A percentile compares a stretch with the other conserved stretches of the same genome.
Conservation (phyloP, 2,113 vertebrate genomes). For the Danionella cerebrum region DNA sequence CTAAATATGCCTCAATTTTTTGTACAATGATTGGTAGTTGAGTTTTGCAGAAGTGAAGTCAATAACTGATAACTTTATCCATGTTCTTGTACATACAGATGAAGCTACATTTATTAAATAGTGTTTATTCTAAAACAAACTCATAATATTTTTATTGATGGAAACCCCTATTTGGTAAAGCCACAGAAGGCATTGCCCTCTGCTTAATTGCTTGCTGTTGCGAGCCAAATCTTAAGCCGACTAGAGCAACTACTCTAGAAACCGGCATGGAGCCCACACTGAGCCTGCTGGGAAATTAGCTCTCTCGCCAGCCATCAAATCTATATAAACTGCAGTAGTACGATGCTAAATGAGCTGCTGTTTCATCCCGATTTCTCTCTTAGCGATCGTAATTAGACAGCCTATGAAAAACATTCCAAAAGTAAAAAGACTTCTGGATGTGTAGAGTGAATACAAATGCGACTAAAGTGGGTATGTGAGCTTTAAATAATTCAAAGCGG, state of each 20-base stretch:
- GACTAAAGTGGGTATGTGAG: background rate
- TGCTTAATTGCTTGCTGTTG: constrained; percentile 8
- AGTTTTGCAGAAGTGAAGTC: too few species aligned
- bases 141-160: background rate
- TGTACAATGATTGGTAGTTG: too few species aligned
- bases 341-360: constrained; percentile 11
- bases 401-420: background rate
- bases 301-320: background rate
- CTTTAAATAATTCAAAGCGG: background rate
- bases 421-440: background rate
- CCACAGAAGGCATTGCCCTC: background rate
- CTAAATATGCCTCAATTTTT: too few species aligned
- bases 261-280: background rate
- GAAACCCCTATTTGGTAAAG: constrained; percentile 14
- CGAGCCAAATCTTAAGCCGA: background rate
- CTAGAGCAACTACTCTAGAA: background rate
- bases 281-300: constrained; percentile 25
- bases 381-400: constrained; percentile 1
- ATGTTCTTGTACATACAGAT: too few species aligned
- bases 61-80: too few species aligned
- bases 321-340: constrained; percentile 9
- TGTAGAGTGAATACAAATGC: background rate
- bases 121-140: too few species aligned
- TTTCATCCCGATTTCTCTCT: constrained; percentile 10
- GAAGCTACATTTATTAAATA: too few species aligned